phyloP scores from a whole-genome alignment of 1,140 invertebrate species.

The Brachionus manjavacas region DNA sequence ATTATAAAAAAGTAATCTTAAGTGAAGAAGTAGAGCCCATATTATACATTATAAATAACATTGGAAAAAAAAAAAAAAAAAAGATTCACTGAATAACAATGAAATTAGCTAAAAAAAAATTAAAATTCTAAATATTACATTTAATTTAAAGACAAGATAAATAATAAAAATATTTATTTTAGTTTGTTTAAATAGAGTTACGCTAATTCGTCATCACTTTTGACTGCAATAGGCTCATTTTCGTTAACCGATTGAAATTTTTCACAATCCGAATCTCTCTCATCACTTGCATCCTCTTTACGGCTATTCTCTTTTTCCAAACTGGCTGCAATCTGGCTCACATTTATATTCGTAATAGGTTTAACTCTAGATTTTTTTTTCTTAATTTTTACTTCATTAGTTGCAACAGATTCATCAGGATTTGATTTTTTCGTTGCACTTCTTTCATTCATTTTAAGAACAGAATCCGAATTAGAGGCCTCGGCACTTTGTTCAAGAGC shows the following conservation, averaged over 20 bases:
- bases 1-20: neutral
- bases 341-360: neutral
- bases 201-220: neutral
- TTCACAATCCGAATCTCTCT: neutral
- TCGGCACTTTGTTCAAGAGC: neutral
- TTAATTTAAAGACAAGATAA: neutral
- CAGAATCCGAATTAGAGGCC: neutral
- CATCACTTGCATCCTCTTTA: neutral
- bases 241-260: slow-evolving; percentile 13
- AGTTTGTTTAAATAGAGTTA: neutral
- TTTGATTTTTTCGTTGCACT: neutral
- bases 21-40: neutral
- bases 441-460: neutral
- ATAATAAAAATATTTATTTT: neutral
- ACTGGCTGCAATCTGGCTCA: neutral
- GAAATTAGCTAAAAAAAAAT: slow-evolving; percentile 16
- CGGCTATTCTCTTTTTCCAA: neutral
- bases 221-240: neutral
- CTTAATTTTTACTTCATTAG: neutral
- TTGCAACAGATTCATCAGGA: neutral
- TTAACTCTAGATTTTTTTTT: neutral
- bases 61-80: neutral
- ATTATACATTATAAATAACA: slow-evolving; percentile 16
- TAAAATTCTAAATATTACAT: slow-evolving; percentile 16
- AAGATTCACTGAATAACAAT: neutral